Conservation (phyloP, 2,113 vertebrate genomes). For the Setophaga petechia region DNA sequence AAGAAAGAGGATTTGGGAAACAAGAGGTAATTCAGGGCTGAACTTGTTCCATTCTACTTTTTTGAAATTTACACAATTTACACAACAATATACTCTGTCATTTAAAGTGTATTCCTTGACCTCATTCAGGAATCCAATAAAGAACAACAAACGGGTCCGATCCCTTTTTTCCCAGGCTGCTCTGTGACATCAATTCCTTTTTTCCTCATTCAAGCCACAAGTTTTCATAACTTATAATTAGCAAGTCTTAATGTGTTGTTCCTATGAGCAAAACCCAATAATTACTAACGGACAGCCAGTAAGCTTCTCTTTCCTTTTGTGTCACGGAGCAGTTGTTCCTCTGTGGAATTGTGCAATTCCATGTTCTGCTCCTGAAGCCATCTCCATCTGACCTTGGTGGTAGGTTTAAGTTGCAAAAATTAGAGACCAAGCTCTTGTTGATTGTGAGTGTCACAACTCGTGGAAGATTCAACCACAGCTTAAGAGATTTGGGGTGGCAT, state of each 20-base stretch:
- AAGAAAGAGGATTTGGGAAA: not conserved
- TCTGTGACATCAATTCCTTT: not conserved
- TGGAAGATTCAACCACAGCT: not conserved
- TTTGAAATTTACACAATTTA: not conserved
- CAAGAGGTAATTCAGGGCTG: rapidly evolving
- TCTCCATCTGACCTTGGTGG: not conserved
- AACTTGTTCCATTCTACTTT: not conserved
- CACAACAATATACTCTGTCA: rapidly evolving
- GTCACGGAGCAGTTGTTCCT: not conserved
- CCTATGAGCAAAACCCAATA: not conserved
- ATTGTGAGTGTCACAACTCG: rapidly evolving
- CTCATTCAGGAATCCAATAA: not conserved
- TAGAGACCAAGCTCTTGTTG: not conserved
- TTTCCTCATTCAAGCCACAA: not conserved
- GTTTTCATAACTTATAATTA: not conserved
- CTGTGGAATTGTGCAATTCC: not conserved
- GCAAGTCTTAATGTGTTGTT: not conserved
- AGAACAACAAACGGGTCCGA: rapidly evolving
- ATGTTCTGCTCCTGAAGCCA: not conserved
- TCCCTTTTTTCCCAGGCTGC: not conserved
- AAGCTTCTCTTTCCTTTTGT: not conserved
- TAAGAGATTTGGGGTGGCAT: not conserved
- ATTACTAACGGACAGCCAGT: not conserved
- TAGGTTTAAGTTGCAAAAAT: not conserved
- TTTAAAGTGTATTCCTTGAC: not conserved